A percentile compares a stretch with the other conserved stretches of the same genome.
Evolutionary conservation across 2,888 invertebrate genomes (phyloP).

Genomic region (Leucozona laternaria): DNA sequence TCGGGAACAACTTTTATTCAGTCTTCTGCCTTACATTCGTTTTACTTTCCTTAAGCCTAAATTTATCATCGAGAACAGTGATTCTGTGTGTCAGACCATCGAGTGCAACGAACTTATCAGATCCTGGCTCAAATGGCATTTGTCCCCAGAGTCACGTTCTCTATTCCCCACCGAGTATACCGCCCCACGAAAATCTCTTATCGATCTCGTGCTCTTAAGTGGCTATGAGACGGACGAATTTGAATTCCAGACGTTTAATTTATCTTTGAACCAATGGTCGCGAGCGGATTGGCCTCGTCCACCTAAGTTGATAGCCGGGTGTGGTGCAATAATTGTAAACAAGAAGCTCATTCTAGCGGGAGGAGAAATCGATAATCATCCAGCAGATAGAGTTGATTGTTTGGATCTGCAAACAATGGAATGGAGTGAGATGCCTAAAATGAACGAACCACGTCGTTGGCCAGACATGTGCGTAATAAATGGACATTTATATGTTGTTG

Average conservation of each 20-base stretch:
- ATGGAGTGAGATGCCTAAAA: slow-evolving; percentile 49
- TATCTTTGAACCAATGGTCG: slow-evolving; percentile 22
- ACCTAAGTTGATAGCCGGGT: slow-evolving; percentile 6
- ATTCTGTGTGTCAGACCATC: slow-evolving; percentile 29
- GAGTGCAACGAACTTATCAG: slow-evolving; percentile 28
- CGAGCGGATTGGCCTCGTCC: slow-evolving; percentile 18
- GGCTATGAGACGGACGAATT: slow-evolving; percentile 14
- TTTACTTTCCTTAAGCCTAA: slow-evolving; percentile 25
- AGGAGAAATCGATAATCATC: slow-evolving; percentile 7
- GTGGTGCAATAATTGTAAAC: slow-evolving; percentile 14
- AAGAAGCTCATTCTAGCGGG: slow-evolving; percentile 41
- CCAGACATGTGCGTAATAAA: slow-evolving; percentile 33
- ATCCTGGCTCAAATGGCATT: slow-evolving; percentile 51
- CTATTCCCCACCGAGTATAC: neutral
- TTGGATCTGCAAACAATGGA: slow-evolving; percentile 38
- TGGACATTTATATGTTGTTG: slow-evolving; percentile 41
- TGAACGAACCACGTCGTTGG: slow-evolving; percentile 34
- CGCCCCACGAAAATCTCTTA: neutral
- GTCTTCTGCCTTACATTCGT: slow-evolving; percentile 37
- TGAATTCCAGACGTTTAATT: slow-evolving; percentile 28
- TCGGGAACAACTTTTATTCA: slow-evolving; percentile 17
- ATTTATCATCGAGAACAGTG: slow-evolving; percentile 38
- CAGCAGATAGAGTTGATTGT: slow-evolving; percentile 34
- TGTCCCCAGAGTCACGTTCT: slow-evolving; percentile 17
- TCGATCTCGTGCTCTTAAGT: slow-evolving; percentile 20